A percentile compares a stretch with the other conserved stretches of the same genome.
Evolutionary conservation across 1,140 invertebrate species (phyloP).

Genomic region (Goniozus legneri): DNA sequence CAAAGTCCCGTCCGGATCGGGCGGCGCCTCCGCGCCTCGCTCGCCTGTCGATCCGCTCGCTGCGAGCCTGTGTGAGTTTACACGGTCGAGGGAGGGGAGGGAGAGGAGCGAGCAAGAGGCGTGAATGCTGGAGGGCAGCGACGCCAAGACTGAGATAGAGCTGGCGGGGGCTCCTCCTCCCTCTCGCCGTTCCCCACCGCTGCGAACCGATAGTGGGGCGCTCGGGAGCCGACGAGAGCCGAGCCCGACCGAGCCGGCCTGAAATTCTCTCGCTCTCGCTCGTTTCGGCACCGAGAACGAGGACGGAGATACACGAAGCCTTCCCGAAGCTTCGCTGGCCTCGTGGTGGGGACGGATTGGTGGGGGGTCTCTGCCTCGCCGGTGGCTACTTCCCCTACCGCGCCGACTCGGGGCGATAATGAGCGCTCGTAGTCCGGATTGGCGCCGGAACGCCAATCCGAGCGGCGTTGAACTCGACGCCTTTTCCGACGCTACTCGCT

Average conservation of each 20-base stretch:
- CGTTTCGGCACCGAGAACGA: too few species aligned
- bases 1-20: slow-evolving; percentile 41
- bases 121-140: slow-evolving; percentile 53
- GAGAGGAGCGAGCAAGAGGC: slow-evolving; percentile 45
- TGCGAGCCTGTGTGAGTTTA: slow-evolving; percentile 9
- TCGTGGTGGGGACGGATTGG: not conserved
- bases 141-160: slow-evolving; percentile 46
- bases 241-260: not conserved
- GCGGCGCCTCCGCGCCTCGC: too few species aligned
- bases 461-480: slow-evolving; percentile 49
- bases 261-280: too few species aligned
- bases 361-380: slow-evolving; percentile 3
- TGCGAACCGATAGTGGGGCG: not conserved
- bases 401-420: slow-evolving; percentile 44
- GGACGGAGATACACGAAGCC: too few species aligned
- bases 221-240: slow-evolving; percentile 1
- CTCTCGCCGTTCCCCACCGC: slow-evolving; percentile 12
- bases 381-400: slow-evolving; percentile 19
- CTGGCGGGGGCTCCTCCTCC: slow-evolving; percentile 46
- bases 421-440: slow-evolving; percentile 51
- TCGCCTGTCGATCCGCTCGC: too few species aligned
- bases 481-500: slow-evolving; percentile 42
- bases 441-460: slow-evolving; percentile 50
- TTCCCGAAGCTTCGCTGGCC: not conserved
- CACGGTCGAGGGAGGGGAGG: slow-evolving; percentile 18